Base-by-base conservation (phyloP, 2,797 vertebrate species). In the Staurois parvus region DNA sequence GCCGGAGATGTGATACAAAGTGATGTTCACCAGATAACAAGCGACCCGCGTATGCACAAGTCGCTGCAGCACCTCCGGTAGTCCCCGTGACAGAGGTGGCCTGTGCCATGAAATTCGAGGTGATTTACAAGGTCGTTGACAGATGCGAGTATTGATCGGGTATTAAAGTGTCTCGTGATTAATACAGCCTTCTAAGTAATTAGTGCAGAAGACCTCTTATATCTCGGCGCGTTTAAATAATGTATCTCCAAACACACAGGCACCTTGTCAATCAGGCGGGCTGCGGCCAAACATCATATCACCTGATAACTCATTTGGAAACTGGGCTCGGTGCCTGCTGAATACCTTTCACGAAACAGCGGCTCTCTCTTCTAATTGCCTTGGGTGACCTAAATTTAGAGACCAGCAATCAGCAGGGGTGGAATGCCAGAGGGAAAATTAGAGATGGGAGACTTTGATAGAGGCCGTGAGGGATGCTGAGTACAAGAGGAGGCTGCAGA, bases 291-390 rank as follows among this genome's bases (percentile, higher is more conserved):
- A 92, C 93, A 91, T 90, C 88, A 70, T 87, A 91, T 94, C 91
- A 92, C 92, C 93, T 91, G 92, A 94, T 93, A 95, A 94, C 93
- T 95, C 93, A 89, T 93, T 91, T 95, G 92, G 94, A 94, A 95
- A 93, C 89, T 89, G 92, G 91, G 91, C 90, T 93, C 92, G 88
- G 91, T 90, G 91, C 90, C 90, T 89, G 90, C 83, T 90, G 92
- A 92, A 89, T 89, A 86, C 85, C 92, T 91, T 91, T 93, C 89
- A 91, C 89, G 92, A 90, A 26, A 89, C 9, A 91, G 91, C 91
- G 88, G 88, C 88, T 91, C 84, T 92, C 81, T 87, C 85, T 89
- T 90, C 90, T 94, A 93, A 94, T 93, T 93, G 92, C 91, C 88
- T 90, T 88, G 89, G 89, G 85, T 93, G 91, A 93, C 93, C 93